phyloP scores from a whole-genome alignment of 2,797 vertebrate genomes.

The Phyllotis vaccarum region DNA sequence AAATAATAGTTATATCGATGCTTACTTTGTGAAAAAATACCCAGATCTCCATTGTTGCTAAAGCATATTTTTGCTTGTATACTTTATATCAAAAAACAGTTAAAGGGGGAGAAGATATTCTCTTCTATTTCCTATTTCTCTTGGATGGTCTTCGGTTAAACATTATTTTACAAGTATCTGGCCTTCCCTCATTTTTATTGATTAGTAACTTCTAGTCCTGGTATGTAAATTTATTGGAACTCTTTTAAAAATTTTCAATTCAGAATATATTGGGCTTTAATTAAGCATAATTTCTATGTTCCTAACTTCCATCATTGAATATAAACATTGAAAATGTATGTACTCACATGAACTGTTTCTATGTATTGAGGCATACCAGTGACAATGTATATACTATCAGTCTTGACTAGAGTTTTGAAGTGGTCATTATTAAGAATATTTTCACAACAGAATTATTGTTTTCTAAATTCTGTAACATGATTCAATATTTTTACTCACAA shows the following conservation, averaged over 20 bases:
- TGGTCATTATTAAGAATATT: not conserved
- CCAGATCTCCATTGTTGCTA: not conserved
- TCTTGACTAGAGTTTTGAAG: not conserved
- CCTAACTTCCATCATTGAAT: not conserved
- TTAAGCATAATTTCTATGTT: not conserved
- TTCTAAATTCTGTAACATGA: not conserved
- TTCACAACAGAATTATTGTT: not conserved
- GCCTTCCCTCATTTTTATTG: not conserved
- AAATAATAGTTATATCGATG: not conserved
- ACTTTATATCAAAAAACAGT: not conserved
- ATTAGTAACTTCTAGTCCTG: not conserved
- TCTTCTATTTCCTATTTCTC: no score
- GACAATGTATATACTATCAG: no score
- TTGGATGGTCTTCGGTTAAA: not conserved
- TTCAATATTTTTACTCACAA: not conserved
- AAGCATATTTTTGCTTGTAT: no score
- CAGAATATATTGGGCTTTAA: not conserved
- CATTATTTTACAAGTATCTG: not conserved
- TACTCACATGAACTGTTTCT: not conserved
- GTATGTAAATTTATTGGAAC: not conserved
- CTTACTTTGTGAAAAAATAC: not conserved
- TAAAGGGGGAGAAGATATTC: not conserved
- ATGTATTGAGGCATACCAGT: not conserved
- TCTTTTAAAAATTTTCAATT: not conserved
- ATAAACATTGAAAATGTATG: not conserved